Evolutionary conservation across 30 jellyfish, hydroid and myxozoan species (phyloP).

Genomic region (Euphysa ruthae): DNA sequence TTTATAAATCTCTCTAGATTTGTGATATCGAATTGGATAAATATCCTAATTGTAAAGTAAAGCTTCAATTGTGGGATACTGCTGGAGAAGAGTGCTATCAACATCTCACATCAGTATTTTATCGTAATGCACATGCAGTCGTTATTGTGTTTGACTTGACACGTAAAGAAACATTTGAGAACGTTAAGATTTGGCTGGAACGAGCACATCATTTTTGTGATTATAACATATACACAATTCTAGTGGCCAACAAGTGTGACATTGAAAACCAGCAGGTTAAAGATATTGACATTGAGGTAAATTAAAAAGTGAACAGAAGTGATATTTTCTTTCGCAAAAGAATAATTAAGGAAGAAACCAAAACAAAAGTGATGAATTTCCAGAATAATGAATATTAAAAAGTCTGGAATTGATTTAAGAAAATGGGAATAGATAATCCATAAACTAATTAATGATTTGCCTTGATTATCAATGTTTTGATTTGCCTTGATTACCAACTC

Average conservation of each 20-base stretch:
- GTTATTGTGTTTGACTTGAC: constrained; percentile 25
- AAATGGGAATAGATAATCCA: no score
- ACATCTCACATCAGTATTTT: constrained; percentile 15
- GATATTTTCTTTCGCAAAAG: no score
- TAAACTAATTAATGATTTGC: no score
- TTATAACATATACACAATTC: not conserved
- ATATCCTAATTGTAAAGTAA: not conserved
- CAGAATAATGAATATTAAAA: no score
- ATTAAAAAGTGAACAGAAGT: no score
- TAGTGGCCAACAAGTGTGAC: constrained; percentile 41
- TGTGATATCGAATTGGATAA: constrained; percentile 10
- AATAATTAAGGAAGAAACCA: no score
- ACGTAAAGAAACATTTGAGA: not conserved
- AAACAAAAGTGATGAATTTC: no score
- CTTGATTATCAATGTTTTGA: no score
- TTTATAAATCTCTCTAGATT: not conserved
- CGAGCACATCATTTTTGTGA: not conserved
- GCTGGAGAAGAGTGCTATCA: constrained; percentile 30
- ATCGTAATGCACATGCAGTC: constrained; percentile 39
- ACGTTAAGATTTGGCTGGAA: not conserved
- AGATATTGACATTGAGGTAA: constrained; percentile 17
- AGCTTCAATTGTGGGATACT: constrained; percentile 27
- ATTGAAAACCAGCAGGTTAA: no score
- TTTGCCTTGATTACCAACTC: no score
- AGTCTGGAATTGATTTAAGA: no score